Evolutionary conservation across 64 coral and sea anemone genomes (phyloP), one percentile per base, ranked within the genome.

Genomic region (Catalaphyllia jardinei): DNA sequence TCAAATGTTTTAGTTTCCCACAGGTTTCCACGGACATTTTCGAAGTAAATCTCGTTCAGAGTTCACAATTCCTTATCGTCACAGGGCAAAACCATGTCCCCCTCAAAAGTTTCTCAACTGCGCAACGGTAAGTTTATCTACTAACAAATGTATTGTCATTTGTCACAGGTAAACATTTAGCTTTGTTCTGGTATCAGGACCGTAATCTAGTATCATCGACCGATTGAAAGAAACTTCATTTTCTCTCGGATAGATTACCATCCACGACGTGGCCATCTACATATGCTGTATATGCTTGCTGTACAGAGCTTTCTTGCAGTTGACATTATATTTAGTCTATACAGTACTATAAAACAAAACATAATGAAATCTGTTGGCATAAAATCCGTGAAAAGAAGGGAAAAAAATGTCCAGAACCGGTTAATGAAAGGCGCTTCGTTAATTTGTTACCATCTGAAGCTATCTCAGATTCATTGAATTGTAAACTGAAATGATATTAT

Each of bases 21-120:
- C 90, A 78, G 90, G 90, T 79, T 92, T 79, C 50, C 90, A 92
- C 60, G 90, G 90, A 35, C 90, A 92, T 79, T 92, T 86, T 92
- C 75, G 90, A 60, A 92, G 90, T 71, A 92, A 87, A 79, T 65
- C 83, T n/a, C 90, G 90, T 60, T 78, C 74, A 78, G 90, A 92
- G 29, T 92, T 79, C 62, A 80, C 50, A 5, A 79, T 92, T 29
- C 90, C 90, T 50, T 92, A 86, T 72, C 72, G 90, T 1, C 90
- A 92, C 35, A 92, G 90, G 79, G 90, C 83, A 10, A 92, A 92
- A 30, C 90, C 90, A 12, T 42, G 51, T 54, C 90, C 90, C 5
- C 90, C 90, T 22, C 9, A 62, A 25, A 92, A 92, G 49, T 92
- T 92, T 87, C 52, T 92, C 5, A 92, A 87, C 49, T 17, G 87